Conservation (phyloP, 2,888 invertebrate species). For the Lepeophtheirus nordmannii region DNA sequence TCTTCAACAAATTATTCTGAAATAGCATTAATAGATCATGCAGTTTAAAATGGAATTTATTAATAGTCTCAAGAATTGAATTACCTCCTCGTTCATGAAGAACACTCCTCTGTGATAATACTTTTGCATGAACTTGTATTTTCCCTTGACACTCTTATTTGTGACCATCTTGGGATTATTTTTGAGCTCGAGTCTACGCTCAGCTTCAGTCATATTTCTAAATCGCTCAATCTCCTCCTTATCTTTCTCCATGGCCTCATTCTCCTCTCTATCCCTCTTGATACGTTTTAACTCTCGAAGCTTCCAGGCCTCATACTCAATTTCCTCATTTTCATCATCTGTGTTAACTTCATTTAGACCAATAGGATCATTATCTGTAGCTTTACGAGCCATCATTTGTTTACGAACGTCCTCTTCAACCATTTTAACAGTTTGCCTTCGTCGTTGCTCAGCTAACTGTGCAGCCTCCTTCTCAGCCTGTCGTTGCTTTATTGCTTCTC, state of each 20-base stretch:
- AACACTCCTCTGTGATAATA: conserved; percentile 99
- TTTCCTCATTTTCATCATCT: conserved; percentile 79
- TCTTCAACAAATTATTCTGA: conserved; percentile 65
- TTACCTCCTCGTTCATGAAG: conserved; percentile 50
- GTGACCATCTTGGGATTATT: conserved; percentile 78
- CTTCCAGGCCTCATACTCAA: conserved; percentile 97
- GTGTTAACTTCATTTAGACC: conserved; percentile 71
- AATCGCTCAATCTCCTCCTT: conserved; percentile 65
- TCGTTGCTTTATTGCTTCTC: conserved; percentile 65
- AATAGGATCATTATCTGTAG: conserved; percentile 31
- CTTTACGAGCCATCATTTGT: conserved; percentile 1
- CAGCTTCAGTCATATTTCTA: conserved; percentile 88
- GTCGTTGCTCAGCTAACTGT: conserved; percentile 69
- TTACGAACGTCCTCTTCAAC: conserved; percentile 55
- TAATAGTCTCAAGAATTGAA: conserved; percentile 25
- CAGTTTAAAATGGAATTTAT: conserved; percentile 3
- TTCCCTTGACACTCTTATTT: conserved; percentile 88
- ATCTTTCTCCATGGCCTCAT: conserved; percentile 25
- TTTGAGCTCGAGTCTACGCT: conserved; percentile 69
- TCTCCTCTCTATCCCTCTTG: conserved; percentile 87
- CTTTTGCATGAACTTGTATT: conserved; percentile 98
- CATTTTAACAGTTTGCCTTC: conserved; percentile 70
- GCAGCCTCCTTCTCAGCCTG: conserved; percentile 67
- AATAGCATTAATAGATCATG: conserved; percentile 26
- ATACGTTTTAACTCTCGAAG: conserved; percentile 85